These are phyloP conservation scores for Andrena bicolor DNA, from an alignment of 2,888 invertebrate species.

Conservation along the genomic window DNA sequence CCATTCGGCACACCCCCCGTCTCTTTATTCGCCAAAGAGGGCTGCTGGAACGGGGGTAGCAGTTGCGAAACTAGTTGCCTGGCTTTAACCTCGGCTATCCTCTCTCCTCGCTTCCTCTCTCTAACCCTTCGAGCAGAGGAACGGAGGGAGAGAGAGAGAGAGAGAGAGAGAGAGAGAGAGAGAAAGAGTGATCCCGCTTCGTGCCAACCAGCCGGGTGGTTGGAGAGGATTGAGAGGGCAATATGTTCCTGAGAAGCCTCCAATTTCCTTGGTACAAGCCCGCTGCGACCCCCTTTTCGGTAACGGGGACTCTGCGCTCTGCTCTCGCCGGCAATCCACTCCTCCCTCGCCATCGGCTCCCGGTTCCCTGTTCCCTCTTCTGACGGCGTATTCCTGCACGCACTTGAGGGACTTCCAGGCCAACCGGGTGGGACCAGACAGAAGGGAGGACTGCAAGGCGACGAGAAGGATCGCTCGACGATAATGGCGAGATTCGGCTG, in stretches of 20 bases:
- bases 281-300: slow-evolving; percentile 62
- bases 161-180: slow-evolving; percentile 6
- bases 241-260: slow-evolving; percentile 77
- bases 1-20: slow-evolving; percentile 55
- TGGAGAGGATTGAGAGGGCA: slow-evolving; percentile 74
- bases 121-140: not conserved
- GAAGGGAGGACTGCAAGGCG: not conserved
- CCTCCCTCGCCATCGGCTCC: not conserved
- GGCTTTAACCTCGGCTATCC: slow-evolving; percentile 66
- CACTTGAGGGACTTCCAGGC: slow-evolving; percentile 36
- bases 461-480: not conserved
- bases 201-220: slow-evolving; percentile 49
- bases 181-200: slow-evolving; percentile 42
- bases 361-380: slow-evolving; percentile 4
- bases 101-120: slow-evolving; percentile 15
- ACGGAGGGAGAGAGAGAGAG: slow-evolving; percentile 16
- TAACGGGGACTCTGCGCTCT: slow-evolving; percentile 30
- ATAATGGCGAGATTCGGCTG: slow-evolving; percentile 21
- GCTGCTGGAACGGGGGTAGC: slow-evolving; percentile 48
- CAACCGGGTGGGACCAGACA: slow-evolving; percentile 8
- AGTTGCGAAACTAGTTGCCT: slow-evolving; percentile 73
- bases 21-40: slow-evolving; percentile 57
- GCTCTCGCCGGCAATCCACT: slow-evolving; percentile 9
- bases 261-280: slow-evolving; percentile 75
- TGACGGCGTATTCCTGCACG: slow-evolving; percentile 28